Evolutionary conservation across 2,113 vertebrate species (phyloP), one percentile per base, ranked within the genome.

Genomic region (Sturnira hondurensis): DNA sequence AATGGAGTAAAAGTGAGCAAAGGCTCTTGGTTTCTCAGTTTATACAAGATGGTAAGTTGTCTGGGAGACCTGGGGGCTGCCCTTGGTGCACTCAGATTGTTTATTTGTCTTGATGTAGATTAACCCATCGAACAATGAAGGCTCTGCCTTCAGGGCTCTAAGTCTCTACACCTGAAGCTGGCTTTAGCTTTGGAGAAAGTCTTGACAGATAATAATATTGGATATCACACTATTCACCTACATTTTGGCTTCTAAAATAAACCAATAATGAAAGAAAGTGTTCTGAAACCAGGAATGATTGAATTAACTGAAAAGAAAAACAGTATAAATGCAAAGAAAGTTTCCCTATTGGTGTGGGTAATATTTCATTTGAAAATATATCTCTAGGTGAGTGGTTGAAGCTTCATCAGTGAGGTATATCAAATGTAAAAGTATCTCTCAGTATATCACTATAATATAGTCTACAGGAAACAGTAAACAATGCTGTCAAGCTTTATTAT

Each of bases 291-390:
- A 86, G 28, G 36, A 22, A 43, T 80, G 36, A 74, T 4, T 61
- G 47, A 93, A 85, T 4, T 58, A 7, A 90, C 31, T 78, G 31
- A 83, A 73, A 47, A 96, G 77, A 96, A 91, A 26, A 16, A 83
- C 76, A 89, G 77, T 36, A 58, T 43, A 76, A 86, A 85, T 67
- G 13, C 28, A 94, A 81, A 54, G 36, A 93, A 94, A 94, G 95
- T 61, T 24, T 95, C 47, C 91, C 78, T 77, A 41, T 36, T 81
- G 63, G 63, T 93, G 45, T 56, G 74, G 31, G 11, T 91, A 87
- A 87, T 41, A 95, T 36, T 93, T 31, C 31, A 54, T 65, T 80
- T 86, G 83, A 86, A 95, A 94, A 93, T 84, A 85, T 43, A 78
- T 77, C 24, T 93, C n/a, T 68, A 36, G 31, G 11, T 65, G 88